Evolutionary conservation across 2,888 invertebrate genomes (phyloP), one percentile per base, ranked within the genome.

Genomic region (Rotaria sp.): DNA sequence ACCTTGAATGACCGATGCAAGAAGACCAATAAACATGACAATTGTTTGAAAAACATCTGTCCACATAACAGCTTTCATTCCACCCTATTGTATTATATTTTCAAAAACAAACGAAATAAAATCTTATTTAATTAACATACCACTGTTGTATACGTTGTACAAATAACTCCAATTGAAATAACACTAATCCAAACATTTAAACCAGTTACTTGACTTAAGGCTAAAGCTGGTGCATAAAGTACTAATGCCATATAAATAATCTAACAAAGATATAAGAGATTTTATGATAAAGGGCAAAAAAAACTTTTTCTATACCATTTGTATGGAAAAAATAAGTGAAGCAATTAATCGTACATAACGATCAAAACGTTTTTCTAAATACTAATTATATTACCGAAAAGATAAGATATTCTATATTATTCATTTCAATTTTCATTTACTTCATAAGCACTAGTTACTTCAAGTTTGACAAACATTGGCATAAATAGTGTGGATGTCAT

Each of bases 151-250:
- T 92, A 92, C 85, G 91, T 89, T 21, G 91, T 91, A 85, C 91
- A 91, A 2, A 92, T 89, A 0, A 89, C 80, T 0, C 91, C 91
- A 21, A 91, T 90, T 10, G 89, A 88, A 2, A 89, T 88, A 38
- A 91, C 89, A 3, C 89, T 89, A 30, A 89, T 86, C 86, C 89
- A 89, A 24, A 90, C 74, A 67, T 67, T 35, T 18, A 67, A 7
- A 4, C 90, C 90, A 7, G 91, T 91, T 24, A 91, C 91, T 88
- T 96, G 92, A 88, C 90, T 90, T 10, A 96, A 94, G 2, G 96
- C 95, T 89, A 96, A 92, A 7, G 95, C 94, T 85, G 96, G 96
- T 7, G 95, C 95, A 90, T 95, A 96, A 87, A 96, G 94, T 0
- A 95, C 95, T 87, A 96, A 94, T 3, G 95, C 94, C 90, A 93